A percentile compares a stretch with the other conserved stretches of the same genome.
Evolutionary conservation across 1,140 invertebrate species (phyloP).

Genomic region (Nixonia krombeini): DNA sequence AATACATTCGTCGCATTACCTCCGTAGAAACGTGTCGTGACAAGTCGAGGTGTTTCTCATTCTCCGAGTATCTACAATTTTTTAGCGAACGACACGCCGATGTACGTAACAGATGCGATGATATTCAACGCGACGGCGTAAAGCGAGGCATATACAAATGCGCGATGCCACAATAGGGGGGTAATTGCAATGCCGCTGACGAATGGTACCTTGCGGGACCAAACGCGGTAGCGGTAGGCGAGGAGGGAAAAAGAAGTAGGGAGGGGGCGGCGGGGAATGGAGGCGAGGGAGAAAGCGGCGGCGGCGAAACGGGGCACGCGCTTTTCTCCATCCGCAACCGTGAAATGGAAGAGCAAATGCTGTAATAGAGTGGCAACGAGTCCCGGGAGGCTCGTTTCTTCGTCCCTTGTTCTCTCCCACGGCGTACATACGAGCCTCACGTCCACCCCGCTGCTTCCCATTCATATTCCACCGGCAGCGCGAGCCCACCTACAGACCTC

Average conservation of each 20-base stretch:
- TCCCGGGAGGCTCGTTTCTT: constrained; percentile 65
- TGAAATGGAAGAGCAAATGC: constrained; percentile 64
- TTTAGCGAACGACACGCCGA: too few species aligned
- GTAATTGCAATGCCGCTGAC: constrained; percentile 62
- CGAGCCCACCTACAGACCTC: not conserved
- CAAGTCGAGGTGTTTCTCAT: too few species aligned
- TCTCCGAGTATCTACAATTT: too few species aligned
- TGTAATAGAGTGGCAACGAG: constrained; percentile 71
- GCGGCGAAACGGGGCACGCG: constrained; percentile 48
- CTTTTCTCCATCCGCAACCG: constrained; percentile 49
- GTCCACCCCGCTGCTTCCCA: constrained; percentile 31
- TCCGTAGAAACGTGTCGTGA: too few species aligned
- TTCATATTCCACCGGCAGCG: constrained; percentile 49
- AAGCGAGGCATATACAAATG: constrained; percentile 54
- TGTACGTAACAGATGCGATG: not conserved
- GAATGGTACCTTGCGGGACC: constrained; percentile 60
- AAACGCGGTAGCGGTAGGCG: constrained; percentile 30
- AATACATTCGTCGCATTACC: too few species aligned
- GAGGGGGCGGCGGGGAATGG: constrained; percentile 6
- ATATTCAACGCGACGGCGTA: constrained; percentile 7
- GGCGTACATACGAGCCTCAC: constrained; percentile 21
- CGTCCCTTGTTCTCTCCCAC: constrained; percentile 33
- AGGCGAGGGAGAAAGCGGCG: constrained; percentile 7
- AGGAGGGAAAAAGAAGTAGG: constrained; percentile 24
- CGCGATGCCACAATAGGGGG: constrained; percentile 50